These are phyloP conservation scores for Canis aureus DNA, from an alignment of 2,113 vertebrate genomes.

Conservation along the genomic window DNA sequence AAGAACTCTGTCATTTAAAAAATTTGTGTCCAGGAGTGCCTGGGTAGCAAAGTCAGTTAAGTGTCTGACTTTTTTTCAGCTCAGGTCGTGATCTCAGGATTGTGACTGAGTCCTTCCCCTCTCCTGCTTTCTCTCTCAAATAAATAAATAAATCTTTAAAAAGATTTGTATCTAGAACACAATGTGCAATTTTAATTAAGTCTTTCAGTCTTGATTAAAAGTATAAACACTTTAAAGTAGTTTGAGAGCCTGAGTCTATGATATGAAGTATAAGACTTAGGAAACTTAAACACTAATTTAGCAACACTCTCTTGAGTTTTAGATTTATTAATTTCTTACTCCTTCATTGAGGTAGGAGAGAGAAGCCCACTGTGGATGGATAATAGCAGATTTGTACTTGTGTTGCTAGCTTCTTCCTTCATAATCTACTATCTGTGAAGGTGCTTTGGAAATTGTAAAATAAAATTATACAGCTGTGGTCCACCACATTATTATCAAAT, in stretches of 20 bases:
- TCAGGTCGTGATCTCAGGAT: neutral
- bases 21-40: neutral
- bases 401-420: neutral
- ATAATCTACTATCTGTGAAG: slow-evolving; percentile 41
- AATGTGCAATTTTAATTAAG: neutral
- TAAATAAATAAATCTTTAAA: neutral
- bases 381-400: neutral
- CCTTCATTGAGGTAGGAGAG: neutral
- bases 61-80: neutral
- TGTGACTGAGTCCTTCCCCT: neutral
- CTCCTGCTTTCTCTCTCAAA: neutral
- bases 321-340: neutral
- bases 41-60: neutral
- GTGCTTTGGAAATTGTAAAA: slow-evolving; percentile 11
- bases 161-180: neutral
- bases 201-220: neutral
- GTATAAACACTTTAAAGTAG: neutral
- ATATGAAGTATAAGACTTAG: neutral
- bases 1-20: neutral
- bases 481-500: neutral
- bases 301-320: neutral
- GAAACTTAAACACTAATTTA: slow-evolving; percentile 19
- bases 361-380: neutral
- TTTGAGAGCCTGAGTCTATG: neutral
- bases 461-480: neutral